phyloP scores from a whole-genome alignment of 2,797 vertebrate species.

The Muraenolepis orangiensis region DNA sequence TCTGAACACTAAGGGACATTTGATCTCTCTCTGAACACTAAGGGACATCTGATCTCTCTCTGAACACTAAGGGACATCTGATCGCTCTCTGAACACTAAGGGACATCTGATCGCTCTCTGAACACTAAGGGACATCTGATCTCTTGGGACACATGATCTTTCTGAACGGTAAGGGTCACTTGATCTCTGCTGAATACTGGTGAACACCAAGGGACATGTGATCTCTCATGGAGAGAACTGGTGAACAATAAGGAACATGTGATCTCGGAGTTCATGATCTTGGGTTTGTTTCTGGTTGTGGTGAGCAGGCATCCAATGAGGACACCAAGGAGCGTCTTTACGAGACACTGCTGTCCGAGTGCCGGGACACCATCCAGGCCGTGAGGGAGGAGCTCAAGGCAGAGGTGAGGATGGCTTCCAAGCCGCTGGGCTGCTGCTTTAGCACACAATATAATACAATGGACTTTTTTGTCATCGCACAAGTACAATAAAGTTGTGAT shows the following conservation, averaged over 20 bases:
- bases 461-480: background rate
- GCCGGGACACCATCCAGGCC: conserved; percentile 95
- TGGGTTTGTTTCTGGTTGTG: background rate
- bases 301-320: conserved; percentile 86
- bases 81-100: too few species aligned
- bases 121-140: too few species aligned
- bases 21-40: too few species aligned
- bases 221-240: background rate
- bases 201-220: background rate
- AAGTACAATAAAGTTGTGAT: background rate
- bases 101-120: too few species aligned
- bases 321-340: conserved; percentile 97
- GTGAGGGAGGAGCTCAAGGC: conserved; percentile 91
- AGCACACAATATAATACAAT: background rate
- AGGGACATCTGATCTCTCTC: too few species aligned
- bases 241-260: background rate
- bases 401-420: conserved; percentile 76
- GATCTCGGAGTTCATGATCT: background rate
- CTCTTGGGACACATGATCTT: too few species aligned
- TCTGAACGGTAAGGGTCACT: too few species aligned
- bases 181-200: background rate
- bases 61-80: too few species aligned
- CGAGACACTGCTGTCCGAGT: conserved; percentile 92
- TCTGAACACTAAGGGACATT: too few species aligned
- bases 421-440: background rate